Percentiles rank a stretch among this genome's conserved stretches.
These are phyloP conservation scores for Luffia ferchaultella DNA, from an alignment of 2,888 invertebrate species.

Conservation along the genomic window DNA sequence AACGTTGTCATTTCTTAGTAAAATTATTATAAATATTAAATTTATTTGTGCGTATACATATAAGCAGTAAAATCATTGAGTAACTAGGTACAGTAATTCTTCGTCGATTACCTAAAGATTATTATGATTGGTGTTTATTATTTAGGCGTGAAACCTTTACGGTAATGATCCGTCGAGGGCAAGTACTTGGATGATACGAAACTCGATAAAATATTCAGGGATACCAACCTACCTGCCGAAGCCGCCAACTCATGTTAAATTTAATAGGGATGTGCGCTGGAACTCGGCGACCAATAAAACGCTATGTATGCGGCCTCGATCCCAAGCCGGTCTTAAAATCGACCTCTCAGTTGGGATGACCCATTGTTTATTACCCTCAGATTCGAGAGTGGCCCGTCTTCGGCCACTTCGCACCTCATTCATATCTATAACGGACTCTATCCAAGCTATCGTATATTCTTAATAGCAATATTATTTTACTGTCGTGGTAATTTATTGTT, in stretches of 20 bases:
- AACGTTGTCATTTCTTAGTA: too few relatives aligned
- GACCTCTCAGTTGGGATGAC: not conserved
- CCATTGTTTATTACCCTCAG: not conserved
- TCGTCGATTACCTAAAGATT: not conserved
- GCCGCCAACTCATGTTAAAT: slow-evolving; percentile 1
- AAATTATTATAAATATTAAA: too few relatives aligned
- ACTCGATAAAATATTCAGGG: not conserved
- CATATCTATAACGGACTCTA: too few relatives aligned
- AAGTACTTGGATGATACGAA: not conserved
- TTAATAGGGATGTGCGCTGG: not conserved
- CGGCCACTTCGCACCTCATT: not conserved
- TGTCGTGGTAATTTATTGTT: too few relatives aligned
- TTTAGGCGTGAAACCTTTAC: not conserved
- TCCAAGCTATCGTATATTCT: too few relatives aligned
- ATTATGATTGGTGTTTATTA: not conserved
- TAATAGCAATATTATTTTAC: too few relatives aligned
- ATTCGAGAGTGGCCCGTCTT: not conserved
- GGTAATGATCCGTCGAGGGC: not conserved
- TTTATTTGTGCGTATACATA: too few relatives aligned
- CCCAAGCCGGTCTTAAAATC: not conserved
- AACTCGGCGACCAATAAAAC: not conserved
- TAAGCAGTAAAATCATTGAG: too few relatives aligned
- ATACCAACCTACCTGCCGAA: not conserved
- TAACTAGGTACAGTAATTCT: not conserved
- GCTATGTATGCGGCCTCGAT: not conserved